A percentile compares a stretch with the other conserved stretches of the same genome.
phyloP scores from a whole-genome alignment of 1,140 invertebrate genomes.

The Zaprionus lachaisei region DNA sequence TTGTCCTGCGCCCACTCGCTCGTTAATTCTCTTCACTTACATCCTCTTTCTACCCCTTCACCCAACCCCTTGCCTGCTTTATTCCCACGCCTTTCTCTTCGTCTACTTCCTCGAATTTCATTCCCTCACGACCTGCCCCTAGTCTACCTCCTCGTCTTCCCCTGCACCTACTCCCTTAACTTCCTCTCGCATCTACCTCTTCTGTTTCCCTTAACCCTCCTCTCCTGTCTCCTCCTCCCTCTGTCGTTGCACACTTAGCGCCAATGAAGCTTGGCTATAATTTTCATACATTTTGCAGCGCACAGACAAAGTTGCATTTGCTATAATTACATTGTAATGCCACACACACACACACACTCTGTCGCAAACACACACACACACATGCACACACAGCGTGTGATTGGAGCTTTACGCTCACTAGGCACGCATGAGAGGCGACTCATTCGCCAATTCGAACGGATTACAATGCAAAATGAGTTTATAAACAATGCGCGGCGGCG shows the following conservation, averaged over 20 bases:
- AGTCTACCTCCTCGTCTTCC: not conserved
- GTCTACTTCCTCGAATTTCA: no score
- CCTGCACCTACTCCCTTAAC: no score
- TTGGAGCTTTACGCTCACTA: slow-evolving; percentile 54
- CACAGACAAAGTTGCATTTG: slow-evolving; percentile 76
- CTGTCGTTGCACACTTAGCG: not conserved
- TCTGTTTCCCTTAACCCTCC: no score
- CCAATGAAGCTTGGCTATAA: slow-evolving; percentile 40
- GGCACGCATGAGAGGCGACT: slow-evolving; percentile 64
- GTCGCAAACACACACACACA: slow-evolving; percentile 11
- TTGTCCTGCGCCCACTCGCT: no score
- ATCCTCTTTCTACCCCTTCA: no score
- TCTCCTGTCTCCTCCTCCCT: not conserved
- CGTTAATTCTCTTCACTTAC: no score
- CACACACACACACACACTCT: slow-evolving; percentile 22
- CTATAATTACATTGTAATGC: slow-evolving; percentile 77
- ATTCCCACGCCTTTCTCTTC: not conserved
- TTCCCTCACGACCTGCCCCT: not conserved
- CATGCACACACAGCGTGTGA: not conserved
- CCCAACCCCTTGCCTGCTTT: no score
- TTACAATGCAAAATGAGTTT: slow-evolving; percentile 80
- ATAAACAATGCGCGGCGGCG: slow-evolving; percentile 68
- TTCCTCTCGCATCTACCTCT: not conserved
- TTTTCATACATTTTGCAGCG: slow-evolving; percentile 60
- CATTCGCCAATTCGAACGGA: slow-evolving; percentile 71